Base-by-base conservation (phyloP, 2,797 vertebrate species). In the Spheniscus humboldti region DNA sequence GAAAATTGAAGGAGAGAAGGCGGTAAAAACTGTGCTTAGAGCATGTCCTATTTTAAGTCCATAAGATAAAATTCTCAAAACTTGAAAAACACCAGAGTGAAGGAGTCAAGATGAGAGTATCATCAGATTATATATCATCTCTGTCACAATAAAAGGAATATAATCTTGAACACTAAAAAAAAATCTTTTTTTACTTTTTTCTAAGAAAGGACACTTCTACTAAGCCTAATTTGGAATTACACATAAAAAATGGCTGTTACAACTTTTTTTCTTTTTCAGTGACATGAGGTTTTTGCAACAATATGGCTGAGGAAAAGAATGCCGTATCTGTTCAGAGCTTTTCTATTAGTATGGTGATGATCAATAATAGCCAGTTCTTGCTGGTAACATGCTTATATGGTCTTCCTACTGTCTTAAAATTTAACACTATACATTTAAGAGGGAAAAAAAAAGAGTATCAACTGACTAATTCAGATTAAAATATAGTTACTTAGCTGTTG, bases 1-100 rank as follows among this genome's bases (percentile, higher is more conserved):
- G 95, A 97, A 97, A 97, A 97, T 95, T 97, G 96, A 96, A 93
- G 96, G 96, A 97, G 64, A 91, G 79, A 55, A 55, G 62, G 23
- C 62, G 88, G 74, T 96, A 96, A 97, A 97, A 96, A 71, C 93
- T 92, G 91, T 96, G 95, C 92, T 97, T 97, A 91, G 1, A 57
- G 41, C 56, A 88, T 91, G 92, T 73, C 91, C 91, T 95, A 95
- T 85, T 97, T 97, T 96, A 94, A 82, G 74, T 67, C 91, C n/a
- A 20, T 74, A 96, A 95, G 74, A 96, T 80, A 81, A 96, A 97
- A 97, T 92, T 86, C 91, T 88, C 72, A 83, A 83, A 96, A 94
- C 78, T 92, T 94, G 68, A 91, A 94, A 96, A 95, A 87, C 81
- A 86, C 60, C 67, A 43, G 79, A 96, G 57, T 48, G 27, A 93